These are phyloP conservation scores for Ephialtes manifestator DNA, from an alignment of 2,888 invertebrate genomes.

Conservation along the genomic window DNA sequence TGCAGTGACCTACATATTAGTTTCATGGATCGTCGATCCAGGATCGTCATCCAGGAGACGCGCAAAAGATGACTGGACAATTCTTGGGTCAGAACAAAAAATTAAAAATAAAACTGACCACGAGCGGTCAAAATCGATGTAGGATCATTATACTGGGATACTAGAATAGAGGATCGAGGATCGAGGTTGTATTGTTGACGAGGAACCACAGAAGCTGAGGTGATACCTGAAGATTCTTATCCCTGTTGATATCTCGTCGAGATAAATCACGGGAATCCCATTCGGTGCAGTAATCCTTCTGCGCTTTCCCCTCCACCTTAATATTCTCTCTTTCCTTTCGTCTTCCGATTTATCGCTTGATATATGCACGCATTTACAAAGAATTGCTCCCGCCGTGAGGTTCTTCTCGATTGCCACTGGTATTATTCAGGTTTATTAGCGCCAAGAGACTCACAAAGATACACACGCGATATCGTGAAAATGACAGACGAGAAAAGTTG, in stretches of 20 bases:
- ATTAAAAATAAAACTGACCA: constrained; percentile 35
- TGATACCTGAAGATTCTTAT: constrained; percentile 74
- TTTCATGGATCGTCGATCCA: constrained; percentile 58
- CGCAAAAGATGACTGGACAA: constrained; percentile 55
- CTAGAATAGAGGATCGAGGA: constrained; percentile 3
- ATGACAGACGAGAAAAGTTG: constrained; percentile 42
- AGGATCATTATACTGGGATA: neutral
- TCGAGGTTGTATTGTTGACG: constrained; percentile 23
- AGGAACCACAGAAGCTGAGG: constrained; percentile 34
- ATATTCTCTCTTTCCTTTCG: constrained; percentile 55
- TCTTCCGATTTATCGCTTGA: constrained; percentile 74
- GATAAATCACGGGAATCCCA: constrained; percentile 78
- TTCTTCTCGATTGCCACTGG: constrained; percentile 56
- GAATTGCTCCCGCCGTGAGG: constrained; percentile 37
- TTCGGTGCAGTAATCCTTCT: constrained; percentile 71
- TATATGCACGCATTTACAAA: constrained; percentile 69
- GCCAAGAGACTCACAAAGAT: constrained; percentile 47
- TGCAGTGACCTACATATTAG: constrained; percentile 57
- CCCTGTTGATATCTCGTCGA: constrained; percentile 77
- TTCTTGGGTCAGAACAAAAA: constrained; percentile 41
- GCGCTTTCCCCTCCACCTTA: neutral
- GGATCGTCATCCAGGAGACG: constrained; percentile 50
- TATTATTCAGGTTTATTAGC: constrained; percentile 71
- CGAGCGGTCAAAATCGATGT: constrained; percentile 21
- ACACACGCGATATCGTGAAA: constrained; percentile 41